A percentile compares a stretch with the other conserved stretches of the same genome.
phyloP scores from a whole-genome alignment of 2,113 vertebrate species.

The Nycticebus coucang region DNA sequence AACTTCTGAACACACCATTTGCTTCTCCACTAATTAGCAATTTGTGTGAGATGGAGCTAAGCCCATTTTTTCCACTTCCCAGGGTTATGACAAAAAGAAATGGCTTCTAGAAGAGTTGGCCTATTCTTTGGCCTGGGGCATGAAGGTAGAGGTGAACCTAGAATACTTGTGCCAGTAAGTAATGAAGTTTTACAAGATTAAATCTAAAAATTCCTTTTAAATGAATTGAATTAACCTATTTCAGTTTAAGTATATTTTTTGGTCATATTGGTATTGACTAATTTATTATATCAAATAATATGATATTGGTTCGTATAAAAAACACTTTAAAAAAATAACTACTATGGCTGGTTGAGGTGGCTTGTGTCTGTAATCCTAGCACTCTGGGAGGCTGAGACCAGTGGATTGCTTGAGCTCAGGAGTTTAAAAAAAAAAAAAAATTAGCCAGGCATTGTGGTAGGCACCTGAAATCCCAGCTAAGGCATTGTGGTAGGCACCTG shows the following conservation, averaged over 20 bases:
- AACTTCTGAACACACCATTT: background rate
- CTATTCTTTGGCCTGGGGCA: background rate
- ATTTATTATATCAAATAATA: slow-evolving; percentile 3
- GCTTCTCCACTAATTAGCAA: background rate
- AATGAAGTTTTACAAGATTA: background rate
- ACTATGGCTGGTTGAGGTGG: too few species aligned
- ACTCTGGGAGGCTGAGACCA: too few species aligned
- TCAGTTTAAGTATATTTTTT: background rate
- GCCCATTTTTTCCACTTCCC: background rate
- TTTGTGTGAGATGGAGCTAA: background rate
- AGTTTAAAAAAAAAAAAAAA: too few species aligned
- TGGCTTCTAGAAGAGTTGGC: background rate
- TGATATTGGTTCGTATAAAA: too few species aligned
- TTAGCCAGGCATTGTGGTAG: too few species aligned
- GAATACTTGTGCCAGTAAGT: background rate
- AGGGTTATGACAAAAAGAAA: background rate
- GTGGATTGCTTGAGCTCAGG: too few species aligned
- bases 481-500: too few species aligned
- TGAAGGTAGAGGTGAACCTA: background rate
- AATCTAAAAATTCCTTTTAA: background rate
- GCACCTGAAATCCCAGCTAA: too few species aligned
- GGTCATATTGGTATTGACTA: background rate
- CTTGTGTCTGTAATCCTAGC: too few species aligned
- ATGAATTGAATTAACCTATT: background rate
- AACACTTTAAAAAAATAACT: too few species aligned